Evolutionary conservation across 2,797 vertebrate genomes (phyloP).

Genomic region (Perodicticus potto): DNA sequence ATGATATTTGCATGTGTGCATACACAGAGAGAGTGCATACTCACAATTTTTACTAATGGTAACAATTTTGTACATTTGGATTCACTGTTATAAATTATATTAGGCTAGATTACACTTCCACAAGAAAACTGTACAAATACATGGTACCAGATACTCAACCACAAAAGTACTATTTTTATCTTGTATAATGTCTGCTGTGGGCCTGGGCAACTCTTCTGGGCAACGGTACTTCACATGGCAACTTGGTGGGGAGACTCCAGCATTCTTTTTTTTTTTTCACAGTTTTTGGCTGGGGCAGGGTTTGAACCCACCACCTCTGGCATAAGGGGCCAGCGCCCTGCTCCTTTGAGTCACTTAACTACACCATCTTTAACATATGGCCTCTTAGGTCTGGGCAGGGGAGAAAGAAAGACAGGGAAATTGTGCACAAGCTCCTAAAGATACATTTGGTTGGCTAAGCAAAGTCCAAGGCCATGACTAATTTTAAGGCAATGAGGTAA

Average conservation of each 20-base stretch:
- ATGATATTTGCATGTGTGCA: neutral
- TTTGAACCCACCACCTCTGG: too few relatives aligned
- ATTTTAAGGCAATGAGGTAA: neutral
- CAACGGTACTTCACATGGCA: neutral
- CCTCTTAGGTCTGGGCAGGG: neutral
- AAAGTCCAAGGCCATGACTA: neutral
- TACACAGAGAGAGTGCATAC: neutral
- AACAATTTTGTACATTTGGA: constrained; percentile 1
- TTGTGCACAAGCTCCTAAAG: neutral
- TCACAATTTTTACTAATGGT: neutral
- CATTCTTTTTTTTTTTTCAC: neutral
- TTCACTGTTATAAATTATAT: neutral
- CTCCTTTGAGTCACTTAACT: neutral
- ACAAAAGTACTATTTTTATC: neutral
- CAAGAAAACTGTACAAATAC: neutral
- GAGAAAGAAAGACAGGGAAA: neutral
- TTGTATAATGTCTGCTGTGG: neutral
- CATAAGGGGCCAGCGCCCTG: too few relatives aligned
- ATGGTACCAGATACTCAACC: neutral
- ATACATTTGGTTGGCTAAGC: neutral
- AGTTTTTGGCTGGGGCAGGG: too few relatives aligned
- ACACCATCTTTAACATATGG: neutral
- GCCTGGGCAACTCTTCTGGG: neutral
- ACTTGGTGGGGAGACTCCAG: neutral
- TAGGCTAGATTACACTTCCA: neutral